Percentiles rank a stretch among this genome's conserved stretches.
These are phyloP conservation scores for Bombycilla garrulus DNA, from an alignment of 2,113 vertebrate species.

Conservation along the genomic window DNA sequence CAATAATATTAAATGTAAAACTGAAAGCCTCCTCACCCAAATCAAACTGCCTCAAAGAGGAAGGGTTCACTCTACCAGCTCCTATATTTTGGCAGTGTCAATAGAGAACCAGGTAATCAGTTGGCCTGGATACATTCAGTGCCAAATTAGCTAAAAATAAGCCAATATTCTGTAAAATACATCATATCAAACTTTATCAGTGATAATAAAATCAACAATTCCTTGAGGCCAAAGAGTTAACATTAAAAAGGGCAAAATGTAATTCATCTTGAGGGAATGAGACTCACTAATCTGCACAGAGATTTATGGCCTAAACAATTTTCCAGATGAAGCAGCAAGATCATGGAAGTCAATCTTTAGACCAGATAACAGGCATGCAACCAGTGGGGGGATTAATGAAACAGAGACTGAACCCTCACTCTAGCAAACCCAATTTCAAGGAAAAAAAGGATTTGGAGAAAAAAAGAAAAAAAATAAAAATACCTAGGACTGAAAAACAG, in stretches of 20 bases:
- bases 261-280: constrained; percentile 5
- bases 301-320: constrained; percentile 24
- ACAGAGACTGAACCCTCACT: neutral
- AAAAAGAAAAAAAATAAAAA: neutral
- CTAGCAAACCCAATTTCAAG: neutral
- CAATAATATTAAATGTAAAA: neutral
- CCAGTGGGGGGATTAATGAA: neutral
- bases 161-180: constrained; percentile 61
- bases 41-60: constrained; percentile 14
- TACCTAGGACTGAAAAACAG: neutral
- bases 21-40: fast-evolving
- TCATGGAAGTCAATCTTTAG: constrained; percentile 7
- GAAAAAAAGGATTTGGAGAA: neutral
- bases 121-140: neutral
- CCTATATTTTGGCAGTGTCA: neutral
- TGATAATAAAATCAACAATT: constrained; percentile 66
- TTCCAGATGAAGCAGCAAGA: neutral
- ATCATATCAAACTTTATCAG: constrained; percentile 60
- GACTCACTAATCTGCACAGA: constrained; percentile 6
- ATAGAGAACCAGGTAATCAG: constrained; percentile 37
- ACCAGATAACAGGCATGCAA: neutral
- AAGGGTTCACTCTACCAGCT: constrained; percentile 27
- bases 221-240: constrained; percentile 50
- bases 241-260: constrained; percentile 23
- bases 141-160: neutral